Conservation (phyloP, 2,113 vertebrate genomes). For the Xyliphius kryptos region DNA sequence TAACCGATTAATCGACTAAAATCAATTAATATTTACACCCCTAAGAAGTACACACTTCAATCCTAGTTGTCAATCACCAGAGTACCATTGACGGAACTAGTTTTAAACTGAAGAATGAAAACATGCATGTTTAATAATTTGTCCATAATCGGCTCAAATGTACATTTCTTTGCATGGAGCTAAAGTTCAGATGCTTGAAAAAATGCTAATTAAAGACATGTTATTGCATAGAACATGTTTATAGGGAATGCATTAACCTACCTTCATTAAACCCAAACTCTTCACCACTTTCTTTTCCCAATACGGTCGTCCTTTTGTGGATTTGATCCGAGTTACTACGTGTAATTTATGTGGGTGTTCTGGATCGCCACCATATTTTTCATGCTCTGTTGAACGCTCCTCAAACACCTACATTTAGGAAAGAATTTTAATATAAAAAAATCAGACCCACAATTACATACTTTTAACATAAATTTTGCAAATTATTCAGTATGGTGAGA, state of each 20-base stretch:
- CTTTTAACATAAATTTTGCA: background rate
- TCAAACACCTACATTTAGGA: constrained; percentile 69
- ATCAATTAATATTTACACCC: too few species aligned
- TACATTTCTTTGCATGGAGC: too few species aligned
- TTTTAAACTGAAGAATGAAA: too few species aligned
- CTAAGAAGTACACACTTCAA: too few species aligned
- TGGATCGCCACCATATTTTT: constrained; percentile 86
- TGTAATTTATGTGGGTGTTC: constrained; percentile 90
- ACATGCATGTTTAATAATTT: too few species aligned
- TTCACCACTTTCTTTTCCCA: constrained; percentile 87
- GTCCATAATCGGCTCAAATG: too few species aligned
- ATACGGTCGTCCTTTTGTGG: constrained; percentile 73
- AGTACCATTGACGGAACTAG: too few species aligned
- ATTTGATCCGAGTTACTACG: constrained; percentile 79
- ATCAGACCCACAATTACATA: background rate
- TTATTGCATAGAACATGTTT: background rate
- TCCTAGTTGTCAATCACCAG: too few species aligned
- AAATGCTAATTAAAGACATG: too few species aligned
- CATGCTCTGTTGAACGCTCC: constrained; percentile 76
- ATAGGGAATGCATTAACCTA: constrained; percentile 41
- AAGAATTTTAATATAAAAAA: background rate
- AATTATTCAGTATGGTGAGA: too few species aligned
- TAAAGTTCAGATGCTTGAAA: too few species aligned
- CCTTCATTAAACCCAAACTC: constrained; percentile 78
- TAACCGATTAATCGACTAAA: too few species aligned